phyloP scores from a whole-genome alignment of 1,140 invertebrate species.

The Matsumurasca onukii region DNA sequence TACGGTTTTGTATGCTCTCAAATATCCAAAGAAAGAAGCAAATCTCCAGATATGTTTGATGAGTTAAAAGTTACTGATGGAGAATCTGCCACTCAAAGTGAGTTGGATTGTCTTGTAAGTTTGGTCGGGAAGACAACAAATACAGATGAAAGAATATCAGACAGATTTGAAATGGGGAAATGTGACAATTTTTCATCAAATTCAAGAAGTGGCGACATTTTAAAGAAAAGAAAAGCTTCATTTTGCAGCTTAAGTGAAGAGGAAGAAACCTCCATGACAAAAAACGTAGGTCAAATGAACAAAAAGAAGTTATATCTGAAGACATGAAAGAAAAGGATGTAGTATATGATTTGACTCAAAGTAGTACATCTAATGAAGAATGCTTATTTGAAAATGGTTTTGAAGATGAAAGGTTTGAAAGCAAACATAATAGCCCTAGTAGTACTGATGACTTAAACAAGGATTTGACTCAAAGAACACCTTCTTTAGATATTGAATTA shows the following conservation, averaged over 20 bases:
- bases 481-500: too few species aligned
- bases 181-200: too few species aligned
- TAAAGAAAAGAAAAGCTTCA: slow-evolving; percentile 7
- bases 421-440: too few species aligned
- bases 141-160: neutral
- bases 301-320: neutral
- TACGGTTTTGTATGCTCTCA: too few species aligned
- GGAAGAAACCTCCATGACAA: neutral
- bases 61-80: slow-evolving; percentile 17
- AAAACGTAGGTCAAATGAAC: neutral
- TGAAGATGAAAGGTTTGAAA: neutral
- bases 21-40: neutral
- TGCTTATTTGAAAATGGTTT: neutral
- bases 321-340: neutral
- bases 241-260: neutral
- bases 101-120: slow-evolving; percentile 23
- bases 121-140: slow-evolving; percentile 4
- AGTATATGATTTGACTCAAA: slow-evolving; percentile 7
- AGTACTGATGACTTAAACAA: too few species aligned
- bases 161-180: neutral
- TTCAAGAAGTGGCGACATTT: neutral
- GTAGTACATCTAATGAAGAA: slow-evolving; percentile 1
- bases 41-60: slow-evolving; percentile 30
- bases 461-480: too few species aligned
- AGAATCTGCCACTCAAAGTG: neutral